These are phyloP conservation scores for Ptilorrhoa leucosticta DNA, from an alignment of 2,113 vertebrate genomes.

Conservation along the genomic window DNA sequence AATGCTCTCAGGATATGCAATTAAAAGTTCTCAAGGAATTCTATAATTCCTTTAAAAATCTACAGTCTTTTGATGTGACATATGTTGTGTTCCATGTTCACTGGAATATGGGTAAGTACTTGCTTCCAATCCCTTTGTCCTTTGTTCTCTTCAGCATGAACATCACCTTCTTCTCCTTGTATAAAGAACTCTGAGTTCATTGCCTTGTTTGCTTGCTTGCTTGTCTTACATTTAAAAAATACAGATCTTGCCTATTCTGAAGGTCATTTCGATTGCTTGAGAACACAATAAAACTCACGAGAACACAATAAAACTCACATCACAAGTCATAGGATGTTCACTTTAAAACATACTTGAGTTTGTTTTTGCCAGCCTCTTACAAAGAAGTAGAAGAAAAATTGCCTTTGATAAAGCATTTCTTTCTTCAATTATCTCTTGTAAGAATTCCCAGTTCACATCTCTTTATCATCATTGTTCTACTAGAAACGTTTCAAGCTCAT, in stretches of 20 bases:
- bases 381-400: not conserved
- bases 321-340: not conserved
- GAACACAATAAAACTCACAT: not conserved
- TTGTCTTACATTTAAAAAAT: not conserved
- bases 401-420: not conserved
- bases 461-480: not conserved
- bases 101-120: not conserved
- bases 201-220: not conserved
- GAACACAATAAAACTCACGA: not conserved
- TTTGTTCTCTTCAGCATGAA: not conserved
- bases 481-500: not conserved
- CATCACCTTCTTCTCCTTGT: not conserved
- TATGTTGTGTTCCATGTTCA: not conserved
- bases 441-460: constrained; percentile 2
- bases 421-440: constrained; percentile 5
- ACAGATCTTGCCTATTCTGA: not conserved
- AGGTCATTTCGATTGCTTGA: not conserved
- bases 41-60: not conserved
- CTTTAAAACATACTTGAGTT: not conserved
- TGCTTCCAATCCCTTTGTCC: not conserved
- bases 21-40: not conserved
- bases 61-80: not conserved
- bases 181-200: not conserved
- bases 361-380: not conserved
- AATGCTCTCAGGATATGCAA: not conserved